phyloP scores from a whole-genome alignment of 1,140 invertebrate species.

The Halotydeus destructor region DNA sequence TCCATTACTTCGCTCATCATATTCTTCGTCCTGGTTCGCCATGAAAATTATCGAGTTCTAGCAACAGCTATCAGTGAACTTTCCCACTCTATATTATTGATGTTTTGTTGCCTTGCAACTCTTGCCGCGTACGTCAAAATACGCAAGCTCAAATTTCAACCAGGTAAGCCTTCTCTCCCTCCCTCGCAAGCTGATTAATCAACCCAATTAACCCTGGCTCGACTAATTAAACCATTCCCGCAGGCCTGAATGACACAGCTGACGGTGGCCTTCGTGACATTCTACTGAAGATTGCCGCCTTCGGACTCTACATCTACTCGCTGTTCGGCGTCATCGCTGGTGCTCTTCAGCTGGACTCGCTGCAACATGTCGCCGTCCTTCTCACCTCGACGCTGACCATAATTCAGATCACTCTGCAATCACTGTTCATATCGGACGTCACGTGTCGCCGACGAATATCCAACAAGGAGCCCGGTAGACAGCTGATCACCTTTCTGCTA shows the following conservation, averaged over 20 bases:
- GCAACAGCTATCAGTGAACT: slow-evolving; percentile 75
- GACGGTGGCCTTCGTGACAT: slow-evolving; percentile 49
- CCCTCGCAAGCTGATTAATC: not conserved
- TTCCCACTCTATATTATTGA: slow-evolving; percentile 66
- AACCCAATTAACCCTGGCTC: not conserved
- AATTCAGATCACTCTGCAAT: slow-evolving; percentile 66
- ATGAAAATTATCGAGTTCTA: slow-evolving; percentile 25
- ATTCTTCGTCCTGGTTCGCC: slow-evolving; percentile 72
- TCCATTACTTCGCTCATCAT: slow-evolving; percentile 76
- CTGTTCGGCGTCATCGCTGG: slow-evolving; percentile 82
- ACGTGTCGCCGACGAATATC: slow-evolving; percentile 47
- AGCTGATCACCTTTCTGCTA: slow-evolving; percentile 80
- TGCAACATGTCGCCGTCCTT: slow-evolving; percentile 66
- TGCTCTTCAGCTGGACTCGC: slow-evolving; percentile 41
- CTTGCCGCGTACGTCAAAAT: slow-evolving; percentile 70
- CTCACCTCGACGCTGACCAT: slow-evolving; percentile 65
- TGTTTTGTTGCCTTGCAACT: slow-evolving; percentile 63
- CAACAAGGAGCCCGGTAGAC: slow-evolving; percentile 73
- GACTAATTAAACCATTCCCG: not conserved
- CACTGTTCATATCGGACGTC: slow-evolving; percentile 84
- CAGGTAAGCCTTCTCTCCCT: slow-evolving; percentile 8
- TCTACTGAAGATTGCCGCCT: slow-evolving; percentile 64
- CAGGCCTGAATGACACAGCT: slow-evolving; percentile 13
- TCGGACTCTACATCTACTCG: slow-evolving; percentile 74
- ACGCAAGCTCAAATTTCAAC: slow-evolving; percentile 30